Conservation (phyloP, 1,140 invertebrate species). For the Elysia chlorotica region DNA sequence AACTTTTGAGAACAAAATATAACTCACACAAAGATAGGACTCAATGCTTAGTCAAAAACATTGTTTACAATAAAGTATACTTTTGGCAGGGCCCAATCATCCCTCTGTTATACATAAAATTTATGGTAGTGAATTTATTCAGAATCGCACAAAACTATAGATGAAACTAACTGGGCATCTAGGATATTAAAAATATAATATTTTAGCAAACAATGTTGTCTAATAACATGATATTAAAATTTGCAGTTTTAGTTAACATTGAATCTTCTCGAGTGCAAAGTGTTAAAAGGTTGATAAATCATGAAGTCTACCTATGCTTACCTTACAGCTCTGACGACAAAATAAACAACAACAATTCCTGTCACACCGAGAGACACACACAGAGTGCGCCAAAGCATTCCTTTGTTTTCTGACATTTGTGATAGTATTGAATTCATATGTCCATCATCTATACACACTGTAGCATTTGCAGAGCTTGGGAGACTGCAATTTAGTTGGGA, state of each 20-base stretch:
- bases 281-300: background rate
- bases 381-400: constrained; percentile 38
- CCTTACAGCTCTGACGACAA: constrained; percentile 34
- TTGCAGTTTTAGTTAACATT: background rate
- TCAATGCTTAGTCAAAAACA: background rate
- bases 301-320: constrained; percentile 19
- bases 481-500: no score
- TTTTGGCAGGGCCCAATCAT: background rate
- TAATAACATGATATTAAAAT: background rate
- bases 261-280: background rate
- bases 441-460: no score
- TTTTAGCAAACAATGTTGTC: background rate
- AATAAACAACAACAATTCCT: constrained; percentile 36
- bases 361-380: constrained; percentile 41
- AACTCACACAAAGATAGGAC: background rate
- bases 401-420: constrained; percentile 31
- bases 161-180: background rate
- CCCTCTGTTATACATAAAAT: background rate
- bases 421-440: no score
- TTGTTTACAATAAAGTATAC: background rate
- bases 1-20: background rate
- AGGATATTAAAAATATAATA: background rate
- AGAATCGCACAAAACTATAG: background rate
- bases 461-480: no score
- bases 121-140: no score